These are phyloP conservation scores for Mesoclemmys tuberculata DNA, from an alignment of 2,113 vertebrate genomes.

Conservation along the genomic window DNA sequence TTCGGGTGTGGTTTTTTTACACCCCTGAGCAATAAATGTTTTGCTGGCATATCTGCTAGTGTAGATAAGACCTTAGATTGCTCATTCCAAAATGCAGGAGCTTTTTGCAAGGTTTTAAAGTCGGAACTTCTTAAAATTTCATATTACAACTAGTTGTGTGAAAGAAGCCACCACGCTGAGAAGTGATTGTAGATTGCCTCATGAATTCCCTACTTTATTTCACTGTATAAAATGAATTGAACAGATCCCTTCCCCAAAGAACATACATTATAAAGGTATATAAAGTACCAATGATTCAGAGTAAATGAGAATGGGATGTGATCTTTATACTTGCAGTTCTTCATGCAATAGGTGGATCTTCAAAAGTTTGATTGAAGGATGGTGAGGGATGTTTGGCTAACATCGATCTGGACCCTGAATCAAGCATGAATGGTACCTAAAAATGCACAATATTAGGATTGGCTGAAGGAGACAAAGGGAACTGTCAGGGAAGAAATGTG, in stretches of 20 bases:
- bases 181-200: neutral
- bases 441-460: neutral
- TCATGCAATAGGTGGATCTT: neutral
- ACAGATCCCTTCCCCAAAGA: neutral
- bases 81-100: neutral
- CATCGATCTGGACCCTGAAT: neutral
- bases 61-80: neutral
- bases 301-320: neutral
- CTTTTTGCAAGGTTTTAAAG: slow-evolving; percentile 7
- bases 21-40: too few relatives aligned
- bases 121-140: neutral
- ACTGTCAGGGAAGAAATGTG: neutral
- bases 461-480: neutral
- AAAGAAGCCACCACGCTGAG: neutral
- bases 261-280: neutral
- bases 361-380: neutral
- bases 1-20: too few relatives aligned
- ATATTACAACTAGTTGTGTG: neutral
- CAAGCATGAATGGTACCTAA: neutral
- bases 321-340: neutral
- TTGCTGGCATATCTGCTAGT: too few relatives aligned
- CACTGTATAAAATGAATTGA: neutral
- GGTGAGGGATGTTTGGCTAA: neutral
- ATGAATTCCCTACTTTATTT: neutral
- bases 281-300: rapidly evolving